Base-by-base conservation (phyloP, 2,797 vertebrate genomes). In the Leptoclinus maculatus region DNA sequence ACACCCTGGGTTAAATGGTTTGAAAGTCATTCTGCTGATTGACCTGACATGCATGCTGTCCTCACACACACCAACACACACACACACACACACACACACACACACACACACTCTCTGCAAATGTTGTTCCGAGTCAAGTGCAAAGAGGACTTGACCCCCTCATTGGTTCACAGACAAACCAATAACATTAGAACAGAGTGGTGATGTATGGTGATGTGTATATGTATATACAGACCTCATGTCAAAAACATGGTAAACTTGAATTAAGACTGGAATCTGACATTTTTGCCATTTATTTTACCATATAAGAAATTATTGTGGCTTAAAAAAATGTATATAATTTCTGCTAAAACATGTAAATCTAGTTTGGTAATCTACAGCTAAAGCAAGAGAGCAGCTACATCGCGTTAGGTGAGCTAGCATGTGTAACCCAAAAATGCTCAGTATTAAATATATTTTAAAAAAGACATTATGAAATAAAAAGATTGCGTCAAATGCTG, bases 111-210 rank as follows among this genome's bases (percentile, higher is more conserved):
- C 70, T 71, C 62, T 12, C 53, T 8, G 21, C 65, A 63, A 70
- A 63, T 79, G 62, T 69, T 76, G 49, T 64, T 65, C 62, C 17
- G 62, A 83, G 75, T 32, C 62, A 76, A 79, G 72, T 77, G 78
- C 62, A 74, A 59, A 59, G 43, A 70, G 23, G 25, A 63, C 62
- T 63, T 72, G 79, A 85, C 77, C 57, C 57, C 16, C 66, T 76
- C 19, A 10, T 13, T 23, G 71, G 64, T 67, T 82, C 56, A 67
- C 14, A 68, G 56, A 41, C 41, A 29, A 75, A 63, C n/a, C 19
- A 60, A 60, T 62, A 75, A 66, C n/a, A 23, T 51, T 4, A 51
- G 49, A 23, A 53, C 19, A n/a, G 21, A 51, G 49, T 25, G 49
- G 10, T n/a, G 47, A 29, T 29, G 2, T 39, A 32, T 32, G 5